A percentile compares a stretch with the other conserved stretches of the same genome.
Conservation (phyloP, 2,113 vertebrate genomes). For the Prochilodus magdalenae region DNA sequence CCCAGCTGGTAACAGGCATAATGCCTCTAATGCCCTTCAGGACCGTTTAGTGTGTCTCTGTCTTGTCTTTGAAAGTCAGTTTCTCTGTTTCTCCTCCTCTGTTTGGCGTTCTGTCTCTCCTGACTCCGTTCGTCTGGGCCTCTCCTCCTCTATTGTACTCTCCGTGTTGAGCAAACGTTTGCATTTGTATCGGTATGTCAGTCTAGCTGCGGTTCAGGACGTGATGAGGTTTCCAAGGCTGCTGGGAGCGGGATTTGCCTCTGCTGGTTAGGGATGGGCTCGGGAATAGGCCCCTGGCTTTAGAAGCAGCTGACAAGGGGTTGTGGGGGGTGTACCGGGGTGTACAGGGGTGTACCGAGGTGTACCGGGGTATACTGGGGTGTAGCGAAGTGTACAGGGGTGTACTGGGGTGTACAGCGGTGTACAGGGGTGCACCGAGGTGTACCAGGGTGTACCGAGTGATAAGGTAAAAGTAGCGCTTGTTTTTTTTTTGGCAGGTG, state of each 20-base stretch:
- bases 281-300: neutral
- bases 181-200: neutral
- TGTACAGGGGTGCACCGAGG: too few relatives aligned
- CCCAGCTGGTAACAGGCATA: neutral
- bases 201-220: neutral
- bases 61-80: neutral
- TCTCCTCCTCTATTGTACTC: neutral
- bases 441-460: too few relatives aligned
- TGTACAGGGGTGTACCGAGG: constrained; percentile 20
- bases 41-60: neutral
- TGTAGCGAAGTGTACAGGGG: too few relatives aligned
- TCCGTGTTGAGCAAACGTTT: neutral
- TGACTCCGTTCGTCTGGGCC: neutral
- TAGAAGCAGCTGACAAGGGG: constrained; percentile 6
- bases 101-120: neutral
- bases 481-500: too few relatives aligned
- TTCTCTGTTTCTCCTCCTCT: neutral
- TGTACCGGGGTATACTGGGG: too few relatives aligned
- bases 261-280: neutral
- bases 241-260: neutral
- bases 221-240: neutral
- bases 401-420: too few relatives aligned
- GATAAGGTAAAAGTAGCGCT: too few relatives aligned
- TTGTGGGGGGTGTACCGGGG: neutral
- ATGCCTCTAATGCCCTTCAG: neutral